Base-by-base conservation (phyloP, 2,888 invertebrate species). In the Dryadula phaetusa region DNA sequence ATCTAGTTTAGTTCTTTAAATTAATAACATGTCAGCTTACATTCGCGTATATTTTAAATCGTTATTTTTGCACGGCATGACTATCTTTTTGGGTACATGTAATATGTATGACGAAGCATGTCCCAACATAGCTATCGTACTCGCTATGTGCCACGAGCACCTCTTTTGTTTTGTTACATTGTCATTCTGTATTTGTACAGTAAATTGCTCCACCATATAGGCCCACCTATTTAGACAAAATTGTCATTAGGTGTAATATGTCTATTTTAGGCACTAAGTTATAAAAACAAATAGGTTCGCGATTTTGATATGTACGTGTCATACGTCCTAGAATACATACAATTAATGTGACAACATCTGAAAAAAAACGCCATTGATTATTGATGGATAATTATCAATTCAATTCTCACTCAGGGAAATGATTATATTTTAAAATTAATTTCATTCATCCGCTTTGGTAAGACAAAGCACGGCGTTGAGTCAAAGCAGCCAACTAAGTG, bases 161-260 rank as follows among this genome's bases (percentile, higher is more conserved):
- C 74, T 79, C 82, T 83, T 69, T 87, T 86, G 82, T 84, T 82
- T 79, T 74, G 71, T 77, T 75, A 70, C 74, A 81, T 79, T 81
- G 81, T 76, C 73, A 79, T 78, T 80, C 76, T 76, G 72, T 76
- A 73, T 80, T 78, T 77, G 75, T 77, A 80, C 77, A 77, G 76
- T 75, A 73, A 71, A 75, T 70, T 54, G 58, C 67, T 64, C 63
- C 49, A 56, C 62, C 62, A 65, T 68, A 62, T 42, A 52, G 65
- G 16, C n/a, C 16, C 12, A 4, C 16, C 3, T 49, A 49, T 28
- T 25, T 25, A 49, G 8, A 28, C 5, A 16, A 28, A 52, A 16
- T 28, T 52, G 10, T 52, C 3, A 28, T 52, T 28, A 28, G 16
- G 10, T 16, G 16, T 28, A 10, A n/a, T n/a, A n/a, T 8, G 25